A percentile compares a stretch with the other conserved stretches of the same genome.
phyloP scores from a whole-genome alignment of 1,140 invertebrate genomes.

The Drosophila pachea region DNA sequence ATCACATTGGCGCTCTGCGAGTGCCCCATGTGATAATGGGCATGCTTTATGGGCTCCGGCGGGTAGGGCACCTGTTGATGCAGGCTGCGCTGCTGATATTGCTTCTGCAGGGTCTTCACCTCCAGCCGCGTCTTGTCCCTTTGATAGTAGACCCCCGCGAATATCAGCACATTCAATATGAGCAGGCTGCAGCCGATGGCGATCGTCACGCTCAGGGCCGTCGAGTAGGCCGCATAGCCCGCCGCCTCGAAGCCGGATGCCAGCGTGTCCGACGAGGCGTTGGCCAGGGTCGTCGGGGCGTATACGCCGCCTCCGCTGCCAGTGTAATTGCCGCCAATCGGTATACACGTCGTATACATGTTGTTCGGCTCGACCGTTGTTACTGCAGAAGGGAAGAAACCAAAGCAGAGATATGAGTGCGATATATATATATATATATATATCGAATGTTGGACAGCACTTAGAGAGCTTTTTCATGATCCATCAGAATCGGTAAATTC shows the following conservation, averaged over 20 bases:
- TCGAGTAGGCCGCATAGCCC: constrained; percentile 93
- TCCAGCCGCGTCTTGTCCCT: constrained; percentile 91
- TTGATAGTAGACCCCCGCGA: constrained; percentile 96
- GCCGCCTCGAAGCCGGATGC: constrained; percentile 87
- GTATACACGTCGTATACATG: constrained; percentile 82
- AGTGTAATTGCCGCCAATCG: constrained; percentile 79
- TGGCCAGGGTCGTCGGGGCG: constrained; percentile 80
- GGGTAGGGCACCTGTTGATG: constrained; percentile 86
- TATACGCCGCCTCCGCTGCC: constrained; percentile 71
- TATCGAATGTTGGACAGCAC: not conserved
- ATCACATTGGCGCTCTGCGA: constrained; percentile 86
- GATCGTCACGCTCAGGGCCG: constrained; percentile 93
- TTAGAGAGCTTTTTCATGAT: not conserved
- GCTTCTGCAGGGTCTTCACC: constrained; percentile 86
- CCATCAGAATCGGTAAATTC: too few relatives aligned
- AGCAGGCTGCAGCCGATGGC: constrained; percentile 94
- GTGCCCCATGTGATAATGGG: constrained; percentile 84
- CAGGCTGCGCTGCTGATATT: constrained; percentile 83
- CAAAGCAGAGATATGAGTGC: constrained; percentile 2
- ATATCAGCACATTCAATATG: constrained; percentile 94
- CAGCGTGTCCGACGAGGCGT: constrained; percentile 85
- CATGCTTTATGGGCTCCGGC: constrained; percentile 84
- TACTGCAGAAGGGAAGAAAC: constrained; percentile 61
- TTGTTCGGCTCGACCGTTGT: constrained; percentile 81
- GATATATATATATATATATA: too few relatives aligned